phyloP scores from a whole-genome alignment of 2,113 vertebrate genomes.

The Dendropsophus ebraccatus region DNA sequence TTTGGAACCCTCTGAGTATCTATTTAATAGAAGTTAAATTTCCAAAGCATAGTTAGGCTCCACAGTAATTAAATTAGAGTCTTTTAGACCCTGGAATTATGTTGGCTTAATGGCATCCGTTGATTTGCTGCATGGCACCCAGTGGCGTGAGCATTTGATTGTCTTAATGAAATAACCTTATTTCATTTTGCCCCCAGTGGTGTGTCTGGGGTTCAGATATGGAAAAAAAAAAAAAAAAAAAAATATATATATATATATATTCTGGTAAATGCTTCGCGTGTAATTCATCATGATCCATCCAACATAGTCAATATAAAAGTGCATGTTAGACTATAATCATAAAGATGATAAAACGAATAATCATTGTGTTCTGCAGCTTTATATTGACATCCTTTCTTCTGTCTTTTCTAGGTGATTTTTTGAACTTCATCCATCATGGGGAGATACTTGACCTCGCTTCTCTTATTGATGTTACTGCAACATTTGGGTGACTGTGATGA shows the following conservation, averaged over 20 bases:
- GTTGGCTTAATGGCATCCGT: conserved; percentile 17
- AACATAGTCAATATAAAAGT: background rate
- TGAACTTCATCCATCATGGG: conserved; percentile 82
- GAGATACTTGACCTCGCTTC: conserved; percentile 78
- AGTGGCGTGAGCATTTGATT: conserved; percentile 1
- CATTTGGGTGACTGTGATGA: conserved; percentile 78
- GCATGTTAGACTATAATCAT: background rate
- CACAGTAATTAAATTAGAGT: conserved; percentile 17
- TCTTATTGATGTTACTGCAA: conserved; percentile 80
- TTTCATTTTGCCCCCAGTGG: conserved; percentile 16
- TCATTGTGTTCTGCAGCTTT: background rate
- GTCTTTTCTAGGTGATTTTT: conserved; percentile 75
- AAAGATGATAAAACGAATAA: background rate
- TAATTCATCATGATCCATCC: background rate
- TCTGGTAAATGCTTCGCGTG: background rate
- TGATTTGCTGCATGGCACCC: conserved; percentile 19
- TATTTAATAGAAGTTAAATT: background rate
- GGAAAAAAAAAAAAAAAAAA: too few relatives aligned
- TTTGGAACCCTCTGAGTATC: background rate
- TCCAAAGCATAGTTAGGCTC: background rate
- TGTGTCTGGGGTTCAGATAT: conserved; percentile 21
- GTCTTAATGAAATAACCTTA: background rate
- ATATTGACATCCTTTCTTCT: conserved; percentile 32
- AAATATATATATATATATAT: too few relatives aligned
- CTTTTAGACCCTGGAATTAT: background rate